Base-by-base conservation (phyloP, 2,113 vertebrate species). In the Mormyrus iriodes region DNA sequence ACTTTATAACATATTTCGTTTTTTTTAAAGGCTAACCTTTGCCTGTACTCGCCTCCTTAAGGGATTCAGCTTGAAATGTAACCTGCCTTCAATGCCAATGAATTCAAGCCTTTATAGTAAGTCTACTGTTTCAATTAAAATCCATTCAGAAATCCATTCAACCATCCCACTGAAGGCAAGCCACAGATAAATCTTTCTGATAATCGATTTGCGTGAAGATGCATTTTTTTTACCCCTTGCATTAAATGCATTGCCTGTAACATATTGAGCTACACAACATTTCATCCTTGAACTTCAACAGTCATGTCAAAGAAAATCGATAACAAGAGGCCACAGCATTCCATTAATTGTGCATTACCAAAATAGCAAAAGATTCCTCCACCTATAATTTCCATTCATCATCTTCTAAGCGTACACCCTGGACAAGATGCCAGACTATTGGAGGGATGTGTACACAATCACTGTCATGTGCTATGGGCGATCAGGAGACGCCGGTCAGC, bases 11-110 rank as follows among this genome's bases (percentile, higher is more conserved):
- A 83, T 88, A 87, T 89, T 89, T 87, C 58, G 27, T 46, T 76
- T 65, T 61, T 61, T 65, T 35, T 83, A 88, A 90, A 90, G 90
- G 91, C 89, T 88, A 88, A 91, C 91, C 92, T 92, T 89, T 90
- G 90, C 89, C 90, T 89, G 61, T 52, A 83, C 87, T 88, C 88
- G 88, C 89, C 91, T 90, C 88, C 90, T 89, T 27, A 51, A 76
- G 88, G 90, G 91, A 91, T 91, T 90, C 91, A 90, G 88, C 88
- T 90, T 91, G 89, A 91, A 58, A 89, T 90, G 88, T 89, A 91
- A 58, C 69, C 85, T 84, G 85, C 88, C 69, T 79, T 79, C 65
- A 52, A 39, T 49, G 48, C 27, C 73, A 87, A 87, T 87, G 48
- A 82, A 10, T 46, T 31, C 39, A 24, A 84, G 24, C 39, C 19